A percentile compares a stretch with the other conserved stretches of the same genome.
Conservation (phyloP, 2,797 vertebrate species). For the Oreortyx pictus region DNA sequence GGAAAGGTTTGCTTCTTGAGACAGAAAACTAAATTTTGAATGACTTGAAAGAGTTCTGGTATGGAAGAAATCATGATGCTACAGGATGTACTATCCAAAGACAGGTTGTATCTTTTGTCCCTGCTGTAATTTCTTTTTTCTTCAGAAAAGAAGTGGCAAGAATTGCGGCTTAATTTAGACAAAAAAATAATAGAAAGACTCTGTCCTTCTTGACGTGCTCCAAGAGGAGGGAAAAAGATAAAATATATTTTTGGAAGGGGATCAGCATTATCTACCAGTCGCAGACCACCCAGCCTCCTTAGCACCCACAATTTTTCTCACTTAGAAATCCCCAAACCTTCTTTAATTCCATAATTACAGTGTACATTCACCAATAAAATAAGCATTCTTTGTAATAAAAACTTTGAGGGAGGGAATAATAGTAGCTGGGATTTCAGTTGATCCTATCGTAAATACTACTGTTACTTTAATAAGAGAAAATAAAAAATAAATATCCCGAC, state of each 20-base stretch:
- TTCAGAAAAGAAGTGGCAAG: not conserved
- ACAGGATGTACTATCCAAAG: not conserved
- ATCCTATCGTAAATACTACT: not conserved
- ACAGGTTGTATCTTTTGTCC: not conserved
- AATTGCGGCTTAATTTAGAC: conserved; percentile 6
- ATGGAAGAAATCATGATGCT: not conserved
- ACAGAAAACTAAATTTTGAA: not conserved
- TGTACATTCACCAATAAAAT: not conserved
- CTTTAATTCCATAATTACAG: not conserved
- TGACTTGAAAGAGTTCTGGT: not conserved
- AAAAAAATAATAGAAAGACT: not conserved
- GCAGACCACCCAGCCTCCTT: not conserved
- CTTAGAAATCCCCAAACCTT: not conserved
- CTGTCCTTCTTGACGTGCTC: not conserved
- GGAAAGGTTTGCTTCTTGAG: not conserved
- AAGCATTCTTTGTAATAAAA: not conserved
- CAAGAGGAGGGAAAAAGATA: not conserved
- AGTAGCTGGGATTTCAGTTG: not conserved
- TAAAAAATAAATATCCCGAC: not conserved
- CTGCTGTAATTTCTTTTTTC: not conserved
- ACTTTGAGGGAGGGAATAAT: not conserved
- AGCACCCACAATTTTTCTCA: not conserved
- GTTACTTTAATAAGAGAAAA: not conserved
- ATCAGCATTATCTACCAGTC: not conserved
- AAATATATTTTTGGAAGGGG: not conserved